phyloP scores from a whole-genome alignment of 2,797 vertebrate genomes.

The Antennarius maculatus region DNA sequence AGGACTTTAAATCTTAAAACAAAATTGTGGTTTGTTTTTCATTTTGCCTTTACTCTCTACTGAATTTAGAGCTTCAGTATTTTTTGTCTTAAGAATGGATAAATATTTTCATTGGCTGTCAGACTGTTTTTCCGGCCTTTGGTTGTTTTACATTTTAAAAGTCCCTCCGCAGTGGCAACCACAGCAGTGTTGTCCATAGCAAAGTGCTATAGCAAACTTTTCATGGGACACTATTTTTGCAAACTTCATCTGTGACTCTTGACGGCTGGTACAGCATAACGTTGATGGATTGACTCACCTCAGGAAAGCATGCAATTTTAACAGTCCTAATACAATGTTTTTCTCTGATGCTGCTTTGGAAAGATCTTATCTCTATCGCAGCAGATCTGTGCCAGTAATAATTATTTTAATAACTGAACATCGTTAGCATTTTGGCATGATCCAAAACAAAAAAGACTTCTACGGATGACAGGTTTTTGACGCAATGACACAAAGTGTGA shows the following conservation, averaged over 20 bases:
- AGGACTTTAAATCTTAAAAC: slow-evolving; percentile 6
- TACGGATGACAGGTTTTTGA: slow-evolving; percentile 16
- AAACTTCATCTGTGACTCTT: background rate
- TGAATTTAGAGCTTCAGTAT: slow-evolving; percentile 10
- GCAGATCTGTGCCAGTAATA: background rate
- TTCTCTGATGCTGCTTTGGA: slow-evolving; percentile 1
- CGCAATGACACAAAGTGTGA: slow-evolving; percentile 6
- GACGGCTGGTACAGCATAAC: slow-evolving; percentile 12
- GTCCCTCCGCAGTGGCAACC: slow-evolving; percentile 12
- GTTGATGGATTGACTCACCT: slow-evolving; percentile 36
- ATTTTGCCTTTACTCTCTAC: slow-evolving; percentile 6
- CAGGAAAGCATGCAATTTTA: slow-evolving; percentile 22
- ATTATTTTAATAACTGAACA: background rate
- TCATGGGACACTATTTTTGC: slow-evolving; percentile 4
- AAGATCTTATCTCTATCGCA: slow-evolving; percentile 10
- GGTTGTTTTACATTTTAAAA: slow-evolving; percentile 10
- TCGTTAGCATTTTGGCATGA: background rate
- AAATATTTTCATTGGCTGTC: background rate
- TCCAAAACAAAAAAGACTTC: background rate
- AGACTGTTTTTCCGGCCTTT: background rate
- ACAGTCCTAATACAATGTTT: slow-evolving; percentile 4
- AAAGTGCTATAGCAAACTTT: slow-evolving; percentile 12
- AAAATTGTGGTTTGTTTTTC: slow-evolving; percentile 24
- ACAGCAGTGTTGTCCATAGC: slow-evolving; percentile 6
- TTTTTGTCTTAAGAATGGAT: too few species aligned